Conservation (phyloP, 2,113 vertebrate species). For the Larimichthys crocea region DNA sequence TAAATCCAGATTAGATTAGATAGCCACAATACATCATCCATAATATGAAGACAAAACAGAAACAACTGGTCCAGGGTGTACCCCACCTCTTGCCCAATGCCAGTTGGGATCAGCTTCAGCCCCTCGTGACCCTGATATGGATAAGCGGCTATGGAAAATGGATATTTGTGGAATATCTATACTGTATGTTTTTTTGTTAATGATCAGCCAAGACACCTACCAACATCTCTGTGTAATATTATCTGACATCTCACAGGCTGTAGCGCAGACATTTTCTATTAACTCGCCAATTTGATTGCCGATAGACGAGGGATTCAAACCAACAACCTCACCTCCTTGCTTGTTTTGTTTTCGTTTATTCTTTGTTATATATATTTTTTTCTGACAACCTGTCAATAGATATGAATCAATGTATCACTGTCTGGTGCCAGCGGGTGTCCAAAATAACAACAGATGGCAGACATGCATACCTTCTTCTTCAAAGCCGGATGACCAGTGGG, state of each 20-base stretch:
- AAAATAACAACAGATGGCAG: slow-evolving; percentile 79
- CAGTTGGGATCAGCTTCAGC: too few relatives aligned
- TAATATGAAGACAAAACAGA: too few relatives aligned
- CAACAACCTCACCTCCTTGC: background rate
- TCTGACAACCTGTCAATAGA: slow-evolving; percentile 55
- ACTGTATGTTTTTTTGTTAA: background rate
- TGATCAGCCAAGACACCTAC: background rate
- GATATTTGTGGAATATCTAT: too few relatives aligned
- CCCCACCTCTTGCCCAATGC: too few relatives aligned
- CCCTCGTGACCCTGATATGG: too few relatives aligned
- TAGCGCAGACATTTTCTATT: background rate
- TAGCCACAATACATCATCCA: too few relatives aligned
- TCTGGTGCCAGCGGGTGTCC: slow-evolving; percentile 47
- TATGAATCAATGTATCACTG: slow-evolving; percentile 60
- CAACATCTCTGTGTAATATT: background rate
- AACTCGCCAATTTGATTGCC: background rate
- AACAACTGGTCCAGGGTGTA: too few relatives aligned
- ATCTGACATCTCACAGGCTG: background rate
- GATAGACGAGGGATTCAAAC: background rate
- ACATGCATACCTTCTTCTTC: slow-evolving; percentile 62
- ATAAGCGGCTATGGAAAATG: too few relatives aligned
- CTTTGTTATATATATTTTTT: background rate
- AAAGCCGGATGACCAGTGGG: slow-evolving; percentile 57
- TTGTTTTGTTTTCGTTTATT: background rate
- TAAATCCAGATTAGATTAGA: too few relatives aligned